Evolutionary conservation across 1,140 invertebrate genomes (phyloP).

Genomic region (Drosophila rhopaloa): DNA sequence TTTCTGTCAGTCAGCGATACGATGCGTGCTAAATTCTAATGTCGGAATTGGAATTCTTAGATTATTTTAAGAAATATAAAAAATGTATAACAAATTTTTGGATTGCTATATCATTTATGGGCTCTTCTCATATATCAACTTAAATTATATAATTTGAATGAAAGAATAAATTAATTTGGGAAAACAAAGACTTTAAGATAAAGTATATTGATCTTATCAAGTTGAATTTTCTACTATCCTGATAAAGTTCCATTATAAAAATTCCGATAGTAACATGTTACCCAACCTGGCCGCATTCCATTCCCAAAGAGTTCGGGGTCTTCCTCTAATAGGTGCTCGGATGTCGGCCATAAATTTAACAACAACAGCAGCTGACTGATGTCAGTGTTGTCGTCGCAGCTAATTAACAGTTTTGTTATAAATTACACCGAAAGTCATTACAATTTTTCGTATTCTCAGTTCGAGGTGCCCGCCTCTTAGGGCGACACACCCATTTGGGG

Average conservation of each 20-base stretch:
- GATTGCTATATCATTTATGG: too few species aligned
- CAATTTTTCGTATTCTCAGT: slow-evolving; percentile 52
- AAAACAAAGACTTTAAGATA: too few species aligned
- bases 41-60: too few species aligned
- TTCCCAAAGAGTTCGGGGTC: slow-evolving; percentile 18
- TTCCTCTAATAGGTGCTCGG: slow-evolving; percentile 36
- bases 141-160: too few species aligned
- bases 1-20: not conserved
- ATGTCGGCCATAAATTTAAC: slow-evolving; percentile 63
- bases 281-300: slow-evolving; percentile 14
- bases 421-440: slow-evolving; percentile 78
- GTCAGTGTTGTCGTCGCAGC: slow-evolving; percentile 78
- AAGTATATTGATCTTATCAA: too few species aligned
- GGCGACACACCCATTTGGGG: slow-evolving; percentile 50
- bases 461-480: slow-evolving; percentile 10
- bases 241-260: not conserved
- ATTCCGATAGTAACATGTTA: slow-evolving; percentile 45
- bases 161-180: too few species aligned
- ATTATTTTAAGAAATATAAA: not conserved
- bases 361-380: slow-evolving; percentile 68
- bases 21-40: too few species aligned
- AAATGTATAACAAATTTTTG: too few species aligned
- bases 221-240: not conserved
- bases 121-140: too few species aligned
- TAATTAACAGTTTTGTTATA: slow-evolving; percentile 84